A percentile compares a stretch with the other conserved stretches of the same genome.
These are phyloP conservation scores for Tyrophagus putrescentiae DNA, from an alignment of 1,140 invertebrate genomes.

Conservation along the genomic window DNA sequence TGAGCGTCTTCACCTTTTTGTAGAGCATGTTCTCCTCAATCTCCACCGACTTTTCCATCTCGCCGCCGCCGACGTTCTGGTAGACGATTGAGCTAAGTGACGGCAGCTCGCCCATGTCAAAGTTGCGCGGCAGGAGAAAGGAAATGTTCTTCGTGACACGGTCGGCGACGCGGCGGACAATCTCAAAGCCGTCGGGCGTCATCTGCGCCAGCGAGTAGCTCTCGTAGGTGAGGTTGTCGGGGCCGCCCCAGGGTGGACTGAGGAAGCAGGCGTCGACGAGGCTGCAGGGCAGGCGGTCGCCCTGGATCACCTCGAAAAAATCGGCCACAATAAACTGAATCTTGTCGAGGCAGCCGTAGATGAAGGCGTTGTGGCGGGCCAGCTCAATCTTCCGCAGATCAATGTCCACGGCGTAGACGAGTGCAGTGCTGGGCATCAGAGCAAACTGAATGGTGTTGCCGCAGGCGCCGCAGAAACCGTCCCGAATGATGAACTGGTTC, in stretches of 20 bases:
- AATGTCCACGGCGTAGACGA: constrained; percentile 86
- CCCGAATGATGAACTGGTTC: constrained; percentile 52
- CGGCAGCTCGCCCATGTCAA: constrained; percentile 22
- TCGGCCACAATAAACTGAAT: constrained; percentile 89
- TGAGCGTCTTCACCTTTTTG: constrained; percentile 73
- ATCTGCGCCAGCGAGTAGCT: constrained; percentile 63
- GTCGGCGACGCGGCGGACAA: constrained; percentile 34
- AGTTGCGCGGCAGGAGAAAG: constrained; percentile 77
- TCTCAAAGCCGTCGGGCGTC: constrained; percentile 45
- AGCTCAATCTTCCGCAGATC: constrained; percentile 70
- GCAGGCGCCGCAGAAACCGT: constrained; percentile 94
- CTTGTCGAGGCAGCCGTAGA: constrained; percentile 72
- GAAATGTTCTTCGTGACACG: constrained; percentile 60
- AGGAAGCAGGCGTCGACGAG: constrained; percentile 71
- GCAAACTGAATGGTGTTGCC: constrained; percentile 97
- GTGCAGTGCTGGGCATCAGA: constrained; percentile 62
- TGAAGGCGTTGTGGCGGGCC: constrained; percentile 67
- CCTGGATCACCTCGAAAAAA: constrained; percentile 55
- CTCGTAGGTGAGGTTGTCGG: constrained; percentile 44
- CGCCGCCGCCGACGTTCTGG: constrained; percentile 38
- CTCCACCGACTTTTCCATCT: constrained; percentile 59
- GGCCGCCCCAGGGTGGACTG: constrained; percentile 93
- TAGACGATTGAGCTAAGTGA: constrained; percentile 2
- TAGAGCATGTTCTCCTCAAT: constrained; percentile 84
- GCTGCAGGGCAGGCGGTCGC: constrained; percentile 27